A percentile compares a stretch with the other conserved stretches of the same genome.
Evolutionary conservation across 2,888 invertebrate genomes (phyloP).

Genomic region (Myopa tessellatipennis): DNA sequence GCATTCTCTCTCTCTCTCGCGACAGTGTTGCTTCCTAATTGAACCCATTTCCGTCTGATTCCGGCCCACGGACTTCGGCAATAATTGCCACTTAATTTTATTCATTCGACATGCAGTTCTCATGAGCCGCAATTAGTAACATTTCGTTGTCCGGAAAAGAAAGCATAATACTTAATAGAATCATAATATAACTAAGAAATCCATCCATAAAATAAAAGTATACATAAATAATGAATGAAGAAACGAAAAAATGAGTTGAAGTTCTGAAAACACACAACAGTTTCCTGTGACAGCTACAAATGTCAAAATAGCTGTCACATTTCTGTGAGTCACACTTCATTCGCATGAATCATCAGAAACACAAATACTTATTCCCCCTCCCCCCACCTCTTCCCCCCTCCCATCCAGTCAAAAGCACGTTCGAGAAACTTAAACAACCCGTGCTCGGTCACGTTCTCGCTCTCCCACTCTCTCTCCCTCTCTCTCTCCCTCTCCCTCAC

Average conservation of each 20-base stretch:
- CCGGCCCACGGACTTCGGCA: constrained; percentile 1
- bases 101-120: constrained; percentile 56
- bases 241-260: no score
- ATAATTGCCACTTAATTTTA: constrained; percentile 59
- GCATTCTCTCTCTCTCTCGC: not conserved
- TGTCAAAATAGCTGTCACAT: constrained; percentile 24
- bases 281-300: not conserved
- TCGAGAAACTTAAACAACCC: no score
- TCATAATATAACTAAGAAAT: no score
- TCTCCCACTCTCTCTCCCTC: no score
- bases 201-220: no score
- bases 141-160: not conserved
- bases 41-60: constrained; percentile 19
- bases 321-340: not conserved
- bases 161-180: no score
- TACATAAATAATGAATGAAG: no score
- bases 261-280: no score
- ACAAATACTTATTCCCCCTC: no score
- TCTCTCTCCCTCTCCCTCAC: not conserved
- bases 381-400: no score
- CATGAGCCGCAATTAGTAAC: constrained; percentile 32
- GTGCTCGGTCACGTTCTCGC: not conserved
- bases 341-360: no score
- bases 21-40: not conserved
- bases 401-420: no score